Percentiles rank a stretch among this genome's conserved stretches.
These are phyloP conservation scores for Eueides isabella DNA, from an alignment of 1,140 invertebrate genomes.

Conservation along the genomic window DNA sequence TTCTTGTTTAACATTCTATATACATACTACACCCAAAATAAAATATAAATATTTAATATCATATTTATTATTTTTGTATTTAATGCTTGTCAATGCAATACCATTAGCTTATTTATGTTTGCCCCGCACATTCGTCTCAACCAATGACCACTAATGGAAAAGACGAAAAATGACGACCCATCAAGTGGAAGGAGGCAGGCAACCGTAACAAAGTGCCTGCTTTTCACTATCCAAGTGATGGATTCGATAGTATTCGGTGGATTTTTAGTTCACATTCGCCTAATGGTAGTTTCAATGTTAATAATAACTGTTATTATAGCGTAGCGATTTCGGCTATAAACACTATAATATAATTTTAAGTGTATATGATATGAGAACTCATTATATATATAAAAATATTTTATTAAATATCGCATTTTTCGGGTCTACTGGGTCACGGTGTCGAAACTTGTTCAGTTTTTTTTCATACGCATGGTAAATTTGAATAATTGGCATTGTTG, in stretches of 20 bases:
- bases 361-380: too few relatives aligned
- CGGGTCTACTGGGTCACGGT: too few relatives aligned
- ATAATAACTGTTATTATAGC: background rate
- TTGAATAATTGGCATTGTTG: too few relatives aligned
- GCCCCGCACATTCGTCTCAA: conserved; percentile 24
- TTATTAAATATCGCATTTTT: too few relatives aligned
- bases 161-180: conserved; percentile 42
- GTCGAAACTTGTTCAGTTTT: too few relatives aligned
- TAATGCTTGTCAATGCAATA: background rate
- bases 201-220: conserved; percentile 40
- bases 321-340: too few relatives aligned
- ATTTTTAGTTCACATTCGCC: conserved; percentile 14
- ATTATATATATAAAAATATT: too few relatives aligned
- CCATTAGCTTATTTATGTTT: conserved; percentile 35
- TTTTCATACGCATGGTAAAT: too few relatives aligned
- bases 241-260: conserved; percentile 18
- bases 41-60: background rate
- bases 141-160: conserved; percentile 43
- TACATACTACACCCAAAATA: background rate
- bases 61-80: background rate
- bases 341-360: too few relatives aligned
- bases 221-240: conserved; percentile 38
- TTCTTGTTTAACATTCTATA: too few relatives aligned
- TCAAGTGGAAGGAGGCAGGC: conserved; percentile 35
- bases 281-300: conserved; percentile 25